Base-by-base conservation (phyloP, 2,113 vertebrate genomes). In the Lasiurus borealis region DNA sequence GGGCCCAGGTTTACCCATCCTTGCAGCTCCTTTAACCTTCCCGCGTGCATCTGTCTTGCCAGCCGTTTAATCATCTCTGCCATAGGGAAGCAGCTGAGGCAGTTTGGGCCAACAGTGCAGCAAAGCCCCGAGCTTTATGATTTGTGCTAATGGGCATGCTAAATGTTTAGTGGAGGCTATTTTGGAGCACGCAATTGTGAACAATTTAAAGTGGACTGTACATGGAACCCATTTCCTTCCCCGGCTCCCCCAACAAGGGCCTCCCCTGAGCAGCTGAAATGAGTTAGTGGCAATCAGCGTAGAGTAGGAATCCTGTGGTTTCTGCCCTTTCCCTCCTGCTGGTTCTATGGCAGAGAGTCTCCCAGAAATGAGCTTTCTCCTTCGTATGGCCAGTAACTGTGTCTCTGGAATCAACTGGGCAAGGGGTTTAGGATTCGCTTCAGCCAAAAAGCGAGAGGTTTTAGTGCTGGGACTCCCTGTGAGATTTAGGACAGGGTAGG, bases 221-320 rank as follows among this genome's bases (percentile, higher is more conserved):
- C 96, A 95, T 95, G 95, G 94, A 97, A 97, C 94, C 94, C 94
- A 97, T 97, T 97, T 96, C 88, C 91, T 95, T 86, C 76, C 78
- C 44, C 1, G 0, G 62, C 73, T 95, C 48, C 91, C 94, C 93
- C 94, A 96, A 93, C 82, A 91, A 91, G 94, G 85, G 95, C 97
- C 97, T 97, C 91, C 76, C 50, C 91, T 96, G 95, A 94, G 96
- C 96, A 97, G 96, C 96, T 97, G 93, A 96, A 92, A 95, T 95
- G 95, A 97, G 94, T 97, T 97, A 96, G 90, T 48, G 59, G 94
- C 85, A 92, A 95, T 97, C 96, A 97, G 92, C 2, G 62, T 89
- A 89, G 83, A 97, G 82, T 88, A 96, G 88, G 88, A 97, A 97
- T 97, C 85, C 93, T 97, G 93, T 93, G 94, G 94, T 95, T 97